Evolutionary conservation across 1,140 invertebrate genomes (phyloP), one percentile per base, ranked within the genome.

Genomic region (Platyscapa corneri): DNA sequence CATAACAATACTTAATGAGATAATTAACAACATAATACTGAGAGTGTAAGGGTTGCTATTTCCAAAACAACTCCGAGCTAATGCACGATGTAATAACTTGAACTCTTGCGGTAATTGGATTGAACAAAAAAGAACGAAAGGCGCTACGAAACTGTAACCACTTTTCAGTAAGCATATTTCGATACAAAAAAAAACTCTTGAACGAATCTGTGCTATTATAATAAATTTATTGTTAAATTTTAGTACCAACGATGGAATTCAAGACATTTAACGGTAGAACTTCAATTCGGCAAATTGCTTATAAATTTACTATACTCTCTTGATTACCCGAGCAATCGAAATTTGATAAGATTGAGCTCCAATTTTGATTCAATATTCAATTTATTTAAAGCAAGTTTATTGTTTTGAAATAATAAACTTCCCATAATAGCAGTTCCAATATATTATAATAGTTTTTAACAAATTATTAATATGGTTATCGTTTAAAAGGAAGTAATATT

Each of bases 191-290:
- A 74, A 74, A 74, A 42, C 42, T 42, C 37, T 74, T 74, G n/a
- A n/a, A n/a, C 20, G 7, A 74, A 74, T 74, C 39, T n/a, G 20
- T 14, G 23, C 37, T 27, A 32, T 30, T 53, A 53, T 23, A 32
- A 76, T 18, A 53, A 76, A 76, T 53, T 76, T 76, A 76, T 76
- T 46, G 74, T 75, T 75, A 1, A n/a, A 75, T 75, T 53, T 76
- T 76, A 76, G 30, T 53, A 10, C 0, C 23, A 49, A 34, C 0
- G n/a, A 10, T 34, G 7, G 3, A 53, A 76, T 32, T 32, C 20
- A 23, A 42, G 37, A 10, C 37, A 6, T 42, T 74, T 39, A 74
- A 74, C 39, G 37, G 70, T 74, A 74, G 32, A 74, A 6, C 7
- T 20, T 70, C 23, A 37, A 70, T 74, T 74, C 27, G 8, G 23